Conservation (phyloP, 2,797 vertebrate genomes). For the Anguilla megastoma region DNA sequence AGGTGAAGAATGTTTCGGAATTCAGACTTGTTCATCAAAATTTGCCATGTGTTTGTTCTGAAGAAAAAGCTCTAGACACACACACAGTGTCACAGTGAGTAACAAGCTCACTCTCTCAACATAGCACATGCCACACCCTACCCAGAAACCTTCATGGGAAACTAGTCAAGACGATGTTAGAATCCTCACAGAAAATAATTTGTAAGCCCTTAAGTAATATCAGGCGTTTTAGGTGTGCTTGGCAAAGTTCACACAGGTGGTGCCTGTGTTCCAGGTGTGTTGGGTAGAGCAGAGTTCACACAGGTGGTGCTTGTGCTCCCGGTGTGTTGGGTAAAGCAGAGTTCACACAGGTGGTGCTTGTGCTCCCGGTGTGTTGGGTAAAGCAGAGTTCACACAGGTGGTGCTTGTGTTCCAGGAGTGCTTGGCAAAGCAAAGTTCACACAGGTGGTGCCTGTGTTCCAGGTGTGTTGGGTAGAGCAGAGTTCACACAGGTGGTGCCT, state of each 20-base stretch:
- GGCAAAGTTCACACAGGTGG: background rate
- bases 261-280: background rate
- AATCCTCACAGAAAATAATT: background rate
- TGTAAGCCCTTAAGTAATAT: background rate
- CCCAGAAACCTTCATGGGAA: background rate
- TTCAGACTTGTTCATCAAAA: background rate
- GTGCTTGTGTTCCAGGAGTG: background rate
- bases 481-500: background rate
- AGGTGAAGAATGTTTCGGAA: slow-evolving; percentile 68
- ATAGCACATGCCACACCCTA: background rate
- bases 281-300: background rate
- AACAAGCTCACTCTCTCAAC: background rate
- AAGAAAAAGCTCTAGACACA: too few relatives aligned
- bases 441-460: background rate
- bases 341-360: too few relatives aligned
- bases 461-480: background rate
- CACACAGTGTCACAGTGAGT: background rate
- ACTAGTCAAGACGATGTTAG: background rate
- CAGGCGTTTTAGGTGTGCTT: background rate
- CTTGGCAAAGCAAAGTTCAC: background rate
- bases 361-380: too few relatives aligned
- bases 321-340: too few relatives aligned
- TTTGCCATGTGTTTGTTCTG: background rate
- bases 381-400: background rate
- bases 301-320: too few relatives aligned